Evolutionary conservation across 2,797 vertebrate genomes (phyloP).

Genomic region (Nyctalus aviator): DNA sequence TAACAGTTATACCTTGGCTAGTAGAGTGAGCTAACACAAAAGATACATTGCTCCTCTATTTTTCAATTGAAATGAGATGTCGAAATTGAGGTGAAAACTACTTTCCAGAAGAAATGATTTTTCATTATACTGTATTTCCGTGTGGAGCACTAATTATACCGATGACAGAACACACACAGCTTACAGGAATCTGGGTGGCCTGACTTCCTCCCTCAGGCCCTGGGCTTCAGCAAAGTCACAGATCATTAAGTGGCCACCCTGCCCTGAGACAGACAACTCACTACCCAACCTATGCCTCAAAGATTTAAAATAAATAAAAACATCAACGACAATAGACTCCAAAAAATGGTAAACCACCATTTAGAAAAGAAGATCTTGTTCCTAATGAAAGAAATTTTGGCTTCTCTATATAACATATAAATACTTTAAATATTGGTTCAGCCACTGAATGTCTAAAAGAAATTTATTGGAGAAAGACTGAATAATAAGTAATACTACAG

Average conservation of each 20-base stretch:
- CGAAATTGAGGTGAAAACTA: slow-evolving; percentile 61
- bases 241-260: slow-evolving; percentile 34
- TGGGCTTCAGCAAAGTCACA: background rate
- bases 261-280: slow-evolving; percentile 42
- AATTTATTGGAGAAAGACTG: background rate
- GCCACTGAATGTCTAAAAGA: background rate
- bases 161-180: slow-evolving; percentile 17
- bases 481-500: slow-evolving; percentile 51
- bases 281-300: background rate
- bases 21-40: background rate
- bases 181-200: background rate
- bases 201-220: background rate
- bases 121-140: slow-evolving; percentile 55
- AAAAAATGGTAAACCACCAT: background rate
- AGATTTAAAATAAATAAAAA: slow-evolving; percentile 54
- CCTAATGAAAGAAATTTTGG: slow-evolving; percentile 8
- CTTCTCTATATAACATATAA: slow-evolving; percentile 47
- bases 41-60: background rate
- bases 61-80: background rate
- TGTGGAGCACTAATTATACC: slow-evolving; percentile 21
- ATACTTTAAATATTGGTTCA: slow-evolving; percentile 60
- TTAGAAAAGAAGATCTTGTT: slow-evolving; percentile 9
- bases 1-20: background rate
- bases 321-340: background rate
- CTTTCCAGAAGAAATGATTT: slow-evolving; percentile 64